A percentile compares a stretch with the other conserved stretches of the same genome.
Conservation (phyloP, 2,797 vertebrate genomes). For the Sebastes taczanowskii region DNA sequence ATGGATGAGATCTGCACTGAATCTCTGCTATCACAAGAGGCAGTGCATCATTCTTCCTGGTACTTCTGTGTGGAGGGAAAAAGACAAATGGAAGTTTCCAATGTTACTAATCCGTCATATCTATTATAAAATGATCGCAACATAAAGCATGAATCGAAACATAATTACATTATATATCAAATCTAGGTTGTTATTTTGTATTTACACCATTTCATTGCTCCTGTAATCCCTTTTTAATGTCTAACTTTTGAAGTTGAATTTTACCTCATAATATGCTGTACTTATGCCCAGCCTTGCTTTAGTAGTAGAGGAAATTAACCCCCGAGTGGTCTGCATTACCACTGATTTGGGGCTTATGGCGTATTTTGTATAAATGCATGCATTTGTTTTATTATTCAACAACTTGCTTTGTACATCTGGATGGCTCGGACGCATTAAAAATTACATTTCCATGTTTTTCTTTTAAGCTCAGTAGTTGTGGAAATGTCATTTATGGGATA, state of each 20-base stretch:
- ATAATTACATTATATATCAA: neutral
- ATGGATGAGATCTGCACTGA: conserved; percentile 73
- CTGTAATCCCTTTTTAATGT: neutral
- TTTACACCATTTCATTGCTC: neutral
- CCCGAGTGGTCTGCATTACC: neutral
- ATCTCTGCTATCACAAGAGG: conserved; percentile 38
- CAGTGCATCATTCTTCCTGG: conserved; percentile 8
- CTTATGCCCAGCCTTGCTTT: neutral
- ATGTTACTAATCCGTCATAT: neutral
- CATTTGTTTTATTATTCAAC: neutral
- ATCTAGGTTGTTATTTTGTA: too few species aligned
- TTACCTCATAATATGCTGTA: neutral
- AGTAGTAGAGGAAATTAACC: neutral
- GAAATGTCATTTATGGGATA: too few species aligned
- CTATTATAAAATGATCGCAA: neutral
- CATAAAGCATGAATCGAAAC: neutral
- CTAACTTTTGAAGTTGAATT: neutral
- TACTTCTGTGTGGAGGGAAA: neutral
- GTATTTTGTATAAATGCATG: neutral
- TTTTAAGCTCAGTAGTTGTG: neutral
- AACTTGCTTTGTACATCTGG: neutral
- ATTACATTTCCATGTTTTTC: too few species aligned
- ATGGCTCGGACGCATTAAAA: too few species aligned
- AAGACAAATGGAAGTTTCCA: neutral
- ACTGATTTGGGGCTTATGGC: neutral